Conservation (phyloP, 2,113 vertebrate species). For the Cardinalis cardinalis region DNA sequence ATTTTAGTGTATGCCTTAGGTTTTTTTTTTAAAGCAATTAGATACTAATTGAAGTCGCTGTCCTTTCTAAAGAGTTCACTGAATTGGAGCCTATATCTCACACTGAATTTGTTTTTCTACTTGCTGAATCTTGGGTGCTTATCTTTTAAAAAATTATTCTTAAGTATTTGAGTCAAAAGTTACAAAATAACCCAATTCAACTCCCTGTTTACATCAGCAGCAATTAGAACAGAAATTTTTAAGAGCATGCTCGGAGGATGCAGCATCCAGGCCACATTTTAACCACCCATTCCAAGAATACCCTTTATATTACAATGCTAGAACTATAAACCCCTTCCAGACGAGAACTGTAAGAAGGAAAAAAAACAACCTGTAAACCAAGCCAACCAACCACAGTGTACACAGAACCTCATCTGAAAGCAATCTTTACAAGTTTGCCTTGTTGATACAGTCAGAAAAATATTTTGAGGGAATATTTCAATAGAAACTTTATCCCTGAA, state of each 20-base stretch:
- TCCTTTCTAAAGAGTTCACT: not conserved
- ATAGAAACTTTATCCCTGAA: not conserved
- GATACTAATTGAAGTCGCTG: slow-evolving; percentile 12
- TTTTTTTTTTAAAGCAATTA: slow-evolving; percentile 38
- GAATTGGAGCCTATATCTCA: not conserved
- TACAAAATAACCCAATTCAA: not conserved
- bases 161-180: not conserved
- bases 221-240: not conserved
- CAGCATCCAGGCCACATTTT: not conserved
- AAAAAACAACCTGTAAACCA: not conserved
- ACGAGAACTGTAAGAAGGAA: not conserved
- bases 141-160: not conserved
- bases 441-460: not conserved
- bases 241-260: not conserved
- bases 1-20: not conserved
- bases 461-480: not conserved
- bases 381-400: not conserved
- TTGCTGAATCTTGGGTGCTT: not conserved
- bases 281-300: not conserved
- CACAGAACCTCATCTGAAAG: not conserved
- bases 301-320: not conserved
- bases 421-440: not conserved
- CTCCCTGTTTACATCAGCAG: not conserved
- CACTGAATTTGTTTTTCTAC: not conserved
- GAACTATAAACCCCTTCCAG: not conserved